Evolutionary conservation across 2,797 vertebrate genomes (phyloP).

Genomic region (Momotus momota): DNA sequence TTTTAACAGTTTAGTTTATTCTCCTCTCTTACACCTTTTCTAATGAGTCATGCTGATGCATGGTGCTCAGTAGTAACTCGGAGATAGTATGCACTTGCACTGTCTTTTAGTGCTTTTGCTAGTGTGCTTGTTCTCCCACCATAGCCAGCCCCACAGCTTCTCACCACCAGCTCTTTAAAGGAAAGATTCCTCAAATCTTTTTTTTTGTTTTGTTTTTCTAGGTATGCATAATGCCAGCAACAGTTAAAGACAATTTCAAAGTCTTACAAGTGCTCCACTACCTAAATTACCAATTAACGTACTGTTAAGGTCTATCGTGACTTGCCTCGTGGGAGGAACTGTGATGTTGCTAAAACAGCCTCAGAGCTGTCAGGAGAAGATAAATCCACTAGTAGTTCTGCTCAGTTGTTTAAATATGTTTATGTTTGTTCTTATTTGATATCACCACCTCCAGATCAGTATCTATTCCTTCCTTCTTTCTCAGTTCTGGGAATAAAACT

Average conservation of each 20-base stretch:
- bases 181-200: neutral
- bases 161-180: neutral
- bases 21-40: neutral
- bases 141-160: neutral
- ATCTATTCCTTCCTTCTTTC: neutral
- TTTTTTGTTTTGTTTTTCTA: neutral
- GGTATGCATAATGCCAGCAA: neutral
- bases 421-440: neutral
- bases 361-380: neutral
- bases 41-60: neutral
- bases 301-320: neutral
- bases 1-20: neutral
- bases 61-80: neutral
- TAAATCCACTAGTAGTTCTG: neutral
- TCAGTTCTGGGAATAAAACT: neutral
- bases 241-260: neutral
- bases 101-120: neutral
- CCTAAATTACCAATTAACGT: neutral
- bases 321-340: neutral
- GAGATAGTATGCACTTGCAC: neutral
- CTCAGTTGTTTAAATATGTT: neutral
- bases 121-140: neutral
- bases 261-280: neutral
- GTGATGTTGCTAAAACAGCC: neutral
- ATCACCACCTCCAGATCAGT: neutral